These are phyloP conservation scores for Chaetops frenatus DNA, from an alignment of 2,113 vertebrate genomes.

Conservation along the genomic window DNA sequence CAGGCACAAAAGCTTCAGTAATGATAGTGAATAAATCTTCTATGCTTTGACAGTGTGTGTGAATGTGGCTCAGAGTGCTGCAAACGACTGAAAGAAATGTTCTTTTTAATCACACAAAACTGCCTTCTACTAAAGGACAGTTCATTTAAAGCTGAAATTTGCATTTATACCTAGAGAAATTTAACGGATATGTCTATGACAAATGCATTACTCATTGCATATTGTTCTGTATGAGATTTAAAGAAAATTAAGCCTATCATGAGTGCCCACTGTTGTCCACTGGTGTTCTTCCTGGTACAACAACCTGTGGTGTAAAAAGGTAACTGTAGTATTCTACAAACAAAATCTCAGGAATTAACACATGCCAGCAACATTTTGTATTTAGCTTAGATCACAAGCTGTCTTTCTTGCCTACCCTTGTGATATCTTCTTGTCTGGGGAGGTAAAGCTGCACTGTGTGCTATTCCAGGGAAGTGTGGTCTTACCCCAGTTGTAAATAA, in stretches of 20 bases:
- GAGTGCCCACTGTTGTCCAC: too few species aligned
- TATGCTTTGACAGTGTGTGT: not conserved
- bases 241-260: accelerated
- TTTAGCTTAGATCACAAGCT: not conserved
- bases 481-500: not conserved
- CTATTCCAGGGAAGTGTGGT: not conserved
- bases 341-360: not conserved
- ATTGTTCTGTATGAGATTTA: not conserved
- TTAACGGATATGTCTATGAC: not conserved
- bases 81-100: not conserved
- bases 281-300: not conserved
- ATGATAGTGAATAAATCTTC: not conserved
- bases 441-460: not conserved
- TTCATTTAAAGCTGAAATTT: not conserved
- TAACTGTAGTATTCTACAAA: not conserved
- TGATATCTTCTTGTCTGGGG: not conserved
- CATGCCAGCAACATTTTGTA: not conserved
- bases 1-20: not conserved
- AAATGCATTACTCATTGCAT: not conserved
- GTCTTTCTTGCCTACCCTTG: not conserved
- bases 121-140: not conserved
- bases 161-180: not conserved
- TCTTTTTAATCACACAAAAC: not conserved
- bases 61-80: not conserved
- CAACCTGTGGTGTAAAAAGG: not conserved